phyloP scores from a whole-genome alignment of 2,113 vertebrate species.

The Gymnobelideus leadbeateri region DNA sequence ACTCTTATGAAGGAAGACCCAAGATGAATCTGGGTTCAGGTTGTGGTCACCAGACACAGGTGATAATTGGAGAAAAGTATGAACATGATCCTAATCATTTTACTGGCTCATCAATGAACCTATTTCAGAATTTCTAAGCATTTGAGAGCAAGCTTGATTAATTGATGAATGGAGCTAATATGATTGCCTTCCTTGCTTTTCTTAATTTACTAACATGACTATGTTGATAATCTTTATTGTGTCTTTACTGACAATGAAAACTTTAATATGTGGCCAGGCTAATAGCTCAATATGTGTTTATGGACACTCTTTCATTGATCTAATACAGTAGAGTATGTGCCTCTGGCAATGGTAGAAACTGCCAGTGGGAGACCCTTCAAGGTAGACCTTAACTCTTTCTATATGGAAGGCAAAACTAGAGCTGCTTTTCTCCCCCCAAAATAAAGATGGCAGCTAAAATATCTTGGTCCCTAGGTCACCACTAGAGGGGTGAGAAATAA shows the following conservation, averaged over 20 bases:
- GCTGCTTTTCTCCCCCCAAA: background rate
- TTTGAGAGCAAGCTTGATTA: constrained; percentile 69
- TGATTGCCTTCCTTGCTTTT: constrained; percentile 41
- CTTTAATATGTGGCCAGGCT: rapidly evolving
- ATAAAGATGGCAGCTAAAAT: background rate
- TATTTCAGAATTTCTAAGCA: constrained; percentile 67
- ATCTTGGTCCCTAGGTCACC: background rate
- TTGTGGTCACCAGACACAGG: background rate
- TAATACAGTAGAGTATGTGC: background rate
- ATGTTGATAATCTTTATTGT: constrained; percentile 52
- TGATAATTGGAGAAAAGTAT: background rate
- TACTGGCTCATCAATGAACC: constrained; percentile 61
- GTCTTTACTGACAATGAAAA: constrained; percentile 32
- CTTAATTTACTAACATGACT: constrained; percentile 21
- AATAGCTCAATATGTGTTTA: constrained; percentile 3
- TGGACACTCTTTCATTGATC: background rate
- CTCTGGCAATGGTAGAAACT: background rate
- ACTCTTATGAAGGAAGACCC: background rate
- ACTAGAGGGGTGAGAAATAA: background rate
- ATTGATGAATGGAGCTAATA: constrained; percentile 57
- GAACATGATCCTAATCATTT: background rate
- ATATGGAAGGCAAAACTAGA: background rate
- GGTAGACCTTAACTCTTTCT: background rate
- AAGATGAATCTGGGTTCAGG: background rate
- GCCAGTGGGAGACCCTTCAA: background rate